Base-by-base conservation (phyloP, 2,113 vertebrate species). In the Hemichromis elongatus region DNA sequence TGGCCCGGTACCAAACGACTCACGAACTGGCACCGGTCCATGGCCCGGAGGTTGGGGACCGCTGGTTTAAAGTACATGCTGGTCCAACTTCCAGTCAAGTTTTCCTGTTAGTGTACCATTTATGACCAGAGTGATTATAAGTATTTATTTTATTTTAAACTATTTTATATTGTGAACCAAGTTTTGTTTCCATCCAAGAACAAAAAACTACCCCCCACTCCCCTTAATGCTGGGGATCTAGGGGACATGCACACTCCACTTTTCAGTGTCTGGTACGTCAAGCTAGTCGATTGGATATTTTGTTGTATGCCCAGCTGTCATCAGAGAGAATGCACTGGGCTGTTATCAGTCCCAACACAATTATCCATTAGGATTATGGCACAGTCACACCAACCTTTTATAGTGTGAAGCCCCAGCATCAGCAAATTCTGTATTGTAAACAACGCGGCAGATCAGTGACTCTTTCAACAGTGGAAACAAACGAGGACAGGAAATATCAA, bases 271-370 rank as follows among this genome's bases (percentile, higher is more conserved):
- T 47, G 26, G 8, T 45, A n/a, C 45, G 18, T 54, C 5, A 5
- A 70, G n/a, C 33, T 68, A 13, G 11, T 21, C 19, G 6, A 55
- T 59, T 80, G 24, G 7, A 53, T 28, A 50, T 52, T 81, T 68
- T 84, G 45, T 56, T 68, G 73, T 59, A 42, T 73, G 18, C 33
- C 37, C 61, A 84, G 87, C 75, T 55, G 26, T 79, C 59, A 63
- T 55, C 19, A 77, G 4, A 82, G 54, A 52, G 19, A 83, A 82
- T 47, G 33, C 26, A 61, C n/a, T 57, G 19, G 21, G 68, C 57
- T 63, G 77, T 47, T 83, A 56, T 45, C 47, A 81, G 52, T 82
- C 81, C 73, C 75, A 40, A 54, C 86, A 75, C 55, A 90, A 68
- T 79, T 61, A 55, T 82, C 42, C 53, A 50, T 84, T 45, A 79